Evolutionary conservation across 2,797 vertebrate species (phyloP).

Genomic region (Serranus cabrilla): DNA sequence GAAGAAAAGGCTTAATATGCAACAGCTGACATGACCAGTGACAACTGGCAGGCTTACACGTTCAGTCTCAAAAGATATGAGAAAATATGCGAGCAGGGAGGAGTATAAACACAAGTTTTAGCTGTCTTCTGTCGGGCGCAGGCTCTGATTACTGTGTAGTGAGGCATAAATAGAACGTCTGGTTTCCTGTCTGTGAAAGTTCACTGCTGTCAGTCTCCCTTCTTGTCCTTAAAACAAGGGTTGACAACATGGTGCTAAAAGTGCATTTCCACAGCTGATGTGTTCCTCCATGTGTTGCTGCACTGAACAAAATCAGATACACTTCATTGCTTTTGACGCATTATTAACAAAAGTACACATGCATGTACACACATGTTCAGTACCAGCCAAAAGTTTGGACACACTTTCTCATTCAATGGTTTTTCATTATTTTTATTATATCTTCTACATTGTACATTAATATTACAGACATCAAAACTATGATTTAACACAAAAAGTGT

Average conservation of each 20-base stretch:
- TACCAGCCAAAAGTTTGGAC: no score
- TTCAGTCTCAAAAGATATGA: neutral
- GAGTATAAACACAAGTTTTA: neutral
- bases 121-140: neutral
- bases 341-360: neutral
- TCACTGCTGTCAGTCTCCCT: neutral
- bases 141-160: constrained; percentile 4
- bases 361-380: no score
- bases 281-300: neutral
- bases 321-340: neutral
- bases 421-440: no score
- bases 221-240: constrained; percentile 1
- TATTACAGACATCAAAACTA: no score
- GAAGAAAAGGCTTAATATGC: neutral
- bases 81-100: neutral
- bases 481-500: no score
- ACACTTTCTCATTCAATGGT: no score
- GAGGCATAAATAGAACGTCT: neutral
- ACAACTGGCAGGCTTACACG: neutral
- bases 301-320: neutral
- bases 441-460: no score
- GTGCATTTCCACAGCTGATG: constrained; percentile 7
- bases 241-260: neutral
- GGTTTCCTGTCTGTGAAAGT: constrained; percentile 9
- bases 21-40: neutral